Evolutionary conservation across 2,113 vertebrate species (phyloP).

Genomic region (Notarius quadriscutis): DNA sequence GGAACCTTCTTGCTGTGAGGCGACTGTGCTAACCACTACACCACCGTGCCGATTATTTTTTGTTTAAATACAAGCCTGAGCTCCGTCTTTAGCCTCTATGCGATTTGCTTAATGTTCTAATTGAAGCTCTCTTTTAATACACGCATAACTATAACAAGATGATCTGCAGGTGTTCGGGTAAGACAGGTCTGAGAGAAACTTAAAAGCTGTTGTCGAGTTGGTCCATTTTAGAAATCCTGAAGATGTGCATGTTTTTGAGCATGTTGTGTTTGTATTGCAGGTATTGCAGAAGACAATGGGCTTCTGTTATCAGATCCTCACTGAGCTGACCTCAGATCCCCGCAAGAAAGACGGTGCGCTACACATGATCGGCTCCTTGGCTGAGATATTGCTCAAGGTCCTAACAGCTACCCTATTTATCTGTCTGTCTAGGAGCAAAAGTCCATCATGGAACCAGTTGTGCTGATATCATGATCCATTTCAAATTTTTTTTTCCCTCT

Average conservation of each 20-base stretch:
- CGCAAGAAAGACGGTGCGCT: slow-evolving; percentile 97
- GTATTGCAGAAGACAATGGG: slow-evolving; percentile 98
- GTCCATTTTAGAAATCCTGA: background rate
- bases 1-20: too few relatives aligned
- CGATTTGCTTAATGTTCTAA: background rate
- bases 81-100: background rate
- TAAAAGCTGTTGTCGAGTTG: background rate
- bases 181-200: background rate
- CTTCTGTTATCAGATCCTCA: slow-evolving; percentile 97
- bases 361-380: slow-evolving; percentile 98
- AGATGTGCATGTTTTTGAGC: background rate
- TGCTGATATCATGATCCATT: background rate
- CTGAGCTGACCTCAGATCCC: slow-evolving; percentile 88
- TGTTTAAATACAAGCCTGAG: background rate
- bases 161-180: background rate
- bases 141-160: background rate
- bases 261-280: slow-evolving; percentile 63
- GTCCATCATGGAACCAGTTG: background rate
- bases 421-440: background rate
- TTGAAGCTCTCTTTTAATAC: background rate
- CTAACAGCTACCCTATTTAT: too few relatives aligned
- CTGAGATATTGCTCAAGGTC: slow-evolving; percentile 97
- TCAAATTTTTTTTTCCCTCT: background rate
- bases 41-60: too few relatives aligned
- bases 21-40: too few relatives aligned